phyloP scores from a whole-genome alignment of 2,797 vertebrate species.

The Bradypodion ventrale region DNA sequence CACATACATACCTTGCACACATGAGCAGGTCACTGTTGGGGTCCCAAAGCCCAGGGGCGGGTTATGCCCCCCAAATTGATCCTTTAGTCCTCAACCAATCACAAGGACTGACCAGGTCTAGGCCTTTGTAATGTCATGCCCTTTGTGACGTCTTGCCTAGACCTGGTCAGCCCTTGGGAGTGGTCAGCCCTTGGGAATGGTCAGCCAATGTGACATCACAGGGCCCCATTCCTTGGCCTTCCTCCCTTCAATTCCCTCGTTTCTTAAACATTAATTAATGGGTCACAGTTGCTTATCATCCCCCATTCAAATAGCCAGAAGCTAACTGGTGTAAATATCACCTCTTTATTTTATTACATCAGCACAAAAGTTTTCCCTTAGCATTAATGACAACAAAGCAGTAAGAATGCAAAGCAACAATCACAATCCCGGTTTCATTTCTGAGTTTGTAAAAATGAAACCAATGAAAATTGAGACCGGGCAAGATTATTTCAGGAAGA shows the following conservation, averaged over 20 bases:
- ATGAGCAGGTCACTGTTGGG: no score
- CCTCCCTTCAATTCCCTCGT: neutral
- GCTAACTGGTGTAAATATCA: constrained; percentile 61
- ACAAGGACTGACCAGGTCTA: no score
- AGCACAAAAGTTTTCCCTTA: constrained; percentile 59
- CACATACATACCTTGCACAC: no score
- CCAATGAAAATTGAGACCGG: constrained; percentile 44
- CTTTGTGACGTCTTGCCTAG: no score
- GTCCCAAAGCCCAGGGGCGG: no score
- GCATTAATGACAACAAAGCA: constrained; percentile 65
- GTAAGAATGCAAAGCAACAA: constrained; percentile 48
- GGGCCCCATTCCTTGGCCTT: no score
- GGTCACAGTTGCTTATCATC: neutral
- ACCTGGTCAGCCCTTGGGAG: no score
- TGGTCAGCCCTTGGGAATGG: no score
- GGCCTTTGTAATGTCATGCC: no score
- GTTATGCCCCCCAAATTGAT: no score
- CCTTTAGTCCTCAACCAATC: no score
- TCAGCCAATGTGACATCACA: no score
- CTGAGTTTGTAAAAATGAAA: constrained; percentile 38
- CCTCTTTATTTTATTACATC: constrained; percentile 73
- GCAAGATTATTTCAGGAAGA: constrained; percentile 44
- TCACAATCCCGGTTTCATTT: constrained; percentile 36
- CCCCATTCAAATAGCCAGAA: constrained; percentile 29
- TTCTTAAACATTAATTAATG: neutral